Conservation (phyloP, 2,797 vertebrate genomes). For the Helarctos malayanus region DNA sequence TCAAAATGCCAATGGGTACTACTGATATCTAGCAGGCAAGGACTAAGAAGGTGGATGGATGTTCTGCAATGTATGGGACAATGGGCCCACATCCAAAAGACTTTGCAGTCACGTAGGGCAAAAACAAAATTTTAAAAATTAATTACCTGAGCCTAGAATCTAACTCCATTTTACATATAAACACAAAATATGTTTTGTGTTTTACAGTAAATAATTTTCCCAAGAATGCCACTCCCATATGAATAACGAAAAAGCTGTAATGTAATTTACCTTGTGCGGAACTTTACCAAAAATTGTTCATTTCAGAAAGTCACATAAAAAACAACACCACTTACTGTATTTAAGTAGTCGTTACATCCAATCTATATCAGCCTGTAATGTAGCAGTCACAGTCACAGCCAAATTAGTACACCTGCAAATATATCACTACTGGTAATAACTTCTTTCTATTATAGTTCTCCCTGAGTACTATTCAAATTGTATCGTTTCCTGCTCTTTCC, state of each 20-base stretch:
- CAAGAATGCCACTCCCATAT: constrained; percentile 19
- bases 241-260: background rate
- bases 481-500: background rate
- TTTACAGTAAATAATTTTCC: constrained; percentile 48
- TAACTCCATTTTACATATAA: constrained; percentile 58
- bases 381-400: background rate
- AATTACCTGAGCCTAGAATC: background rate
- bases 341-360: constrained; percentile 26
- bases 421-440: background rate
- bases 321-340: constrained; percentile 20
- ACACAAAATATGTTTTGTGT: constrained; percentile 24
- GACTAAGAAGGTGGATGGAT: background rate
- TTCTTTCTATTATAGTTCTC: background rate
- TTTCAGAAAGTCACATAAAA: constrained; percentile 61
- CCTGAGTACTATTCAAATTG: background rate
- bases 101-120: background rate
- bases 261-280: background rate
- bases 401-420: constrained; percentile 26
- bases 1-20: background rate
- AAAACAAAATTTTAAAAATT: background rate
- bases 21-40: background rate
- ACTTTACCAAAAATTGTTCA: constrained; percentile 46
- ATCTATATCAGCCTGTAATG: background rate
- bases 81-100: background rate
- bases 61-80: background rate